A percentile compares a stretch with the other conserved stretches of the same genome.
Evolutionary conservation across 2,113 vertebrate genomes (phyloP).

Genomic region (Heterochromis multidens): DNA sequence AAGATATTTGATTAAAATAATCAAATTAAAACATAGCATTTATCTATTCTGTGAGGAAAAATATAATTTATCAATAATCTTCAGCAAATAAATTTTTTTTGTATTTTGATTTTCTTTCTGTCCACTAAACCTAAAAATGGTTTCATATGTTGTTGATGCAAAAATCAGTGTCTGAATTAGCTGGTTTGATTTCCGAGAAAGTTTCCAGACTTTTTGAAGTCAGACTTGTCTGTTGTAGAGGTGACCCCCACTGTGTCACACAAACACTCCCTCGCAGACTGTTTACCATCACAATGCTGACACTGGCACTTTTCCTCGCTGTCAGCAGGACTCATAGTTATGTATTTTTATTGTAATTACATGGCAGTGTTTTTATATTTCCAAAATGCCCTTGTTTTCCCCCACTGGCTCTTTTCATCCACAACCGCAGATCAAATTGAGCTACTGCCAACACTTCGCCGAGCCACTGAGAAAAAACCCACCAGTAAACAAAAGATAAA

Average conservation of each 20-base stretch:
- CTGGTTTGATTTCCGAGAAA: slow-evolving; percentile 30
- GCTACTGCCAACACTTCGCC: slow-evolving; percentile 57
- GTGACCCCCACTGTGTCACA: slow-evolving; percentile 55
- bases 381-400: slow-evolving; percentile 49
- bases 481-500: slow-evolving; percentile 68
- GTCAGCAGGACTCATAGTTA: slow-evolving; percentile 59
- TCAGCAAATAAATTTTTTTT: not conserved
- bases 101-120: not conserved
- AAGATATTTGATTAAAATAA: too few relatives aligned
- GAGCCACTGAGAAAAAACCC: slow-evolving; percentile 41
- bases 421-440: slow-evolving; percentile 61
- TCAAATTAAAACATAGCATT: not conserved
- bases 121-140: not conserved
- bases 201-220: slow-evolving; percentile 46
- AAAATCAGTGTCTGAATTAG: slow-evolving; percentile 15
- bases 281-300: slow-evolving; percentile 70
- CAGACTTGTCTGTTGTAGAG: slow-evolving; percentile 28
- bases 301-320: slow-evolving; percentile 61
- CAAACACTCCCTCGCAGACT: slow-evolving; percentile 54
- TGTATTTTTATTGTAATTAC: slow-evolving; percentile 73
- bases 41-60: not conserved
- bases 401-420: slow-evolving; percentile 56
- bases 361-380: slow-evolving; percentile 54
- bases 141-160: not conserved
- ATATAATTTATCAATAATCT: not conserved